These are phyloP conservation scores for Leptarthrus brevirostris DNA, from an alignment of 2,888 invertebrate species.

Conservation along the genomic window DNA sequence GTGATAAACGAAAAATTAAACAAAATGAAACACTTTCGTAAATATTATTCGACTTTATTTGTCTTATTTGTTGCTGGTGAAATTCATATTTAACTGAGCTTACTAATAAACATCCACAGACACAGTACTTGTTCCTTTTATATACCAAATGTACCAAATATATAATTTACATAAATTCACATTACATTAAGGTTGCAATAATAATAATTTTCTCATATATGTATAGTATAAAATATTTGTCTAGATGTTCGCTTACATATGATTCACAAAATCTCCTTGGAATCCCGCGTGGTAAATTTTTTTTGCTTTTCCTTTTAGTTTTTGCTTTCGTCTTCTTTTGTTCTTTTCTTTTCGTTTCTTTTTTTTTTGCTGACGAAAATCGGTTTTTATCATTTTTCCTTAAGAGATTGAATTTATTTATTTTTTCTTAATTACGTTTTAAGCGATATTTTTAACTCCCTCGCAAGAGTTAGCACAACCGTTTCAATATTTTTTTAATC, in stretches of 20 bases:
- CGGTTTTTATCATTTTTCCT: slow-evolving; percentile 8
- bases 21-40: not conserved
- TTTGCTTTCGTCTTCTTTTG: slow-evolving; percentile 14
- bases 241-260: slow-evolving; percentile 43
- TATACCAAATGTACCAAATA: slow-evolving; percentile 50
- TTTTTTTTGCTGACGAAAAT: too few relatives aligned
- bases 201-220: slow-evolving; percentile 41
- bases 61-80: slow-evolving; percentile 42
- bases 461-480: slow-evolving; percentile 52
- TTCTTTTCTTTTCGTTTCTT: slow-evolving; percentile 1
- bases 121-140: slow-evolving; percentile 39
- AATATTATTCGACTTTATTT: slow-evolving; percentile 47
- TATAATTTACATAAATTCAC: slow-evolving; percentile 47
- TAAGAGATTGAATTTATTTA: slow-evolving; percentile 24
- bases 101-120: slow-evolving; percentile 51
- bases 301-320: not conserved
- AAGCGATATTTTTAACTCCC: slow-evolving; percentile 50
- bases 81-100: slow-evolving; percentile 50
- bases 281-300: too few relatives aligned
- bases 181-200: slow-evolving; percentile 44
- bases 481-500: slow-evolving; percentile 47
- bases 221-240: slow-evolving; percentile 50
- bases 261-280: slow-evolving; percentile 17
- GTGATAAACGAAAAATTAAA: too few relatives aligned
- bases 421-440: slow-evolving; percentile 41